phyloP scores from a whole-genome alignment of 2,888 invertebrate species.

The Noctua janthina region DNA sequence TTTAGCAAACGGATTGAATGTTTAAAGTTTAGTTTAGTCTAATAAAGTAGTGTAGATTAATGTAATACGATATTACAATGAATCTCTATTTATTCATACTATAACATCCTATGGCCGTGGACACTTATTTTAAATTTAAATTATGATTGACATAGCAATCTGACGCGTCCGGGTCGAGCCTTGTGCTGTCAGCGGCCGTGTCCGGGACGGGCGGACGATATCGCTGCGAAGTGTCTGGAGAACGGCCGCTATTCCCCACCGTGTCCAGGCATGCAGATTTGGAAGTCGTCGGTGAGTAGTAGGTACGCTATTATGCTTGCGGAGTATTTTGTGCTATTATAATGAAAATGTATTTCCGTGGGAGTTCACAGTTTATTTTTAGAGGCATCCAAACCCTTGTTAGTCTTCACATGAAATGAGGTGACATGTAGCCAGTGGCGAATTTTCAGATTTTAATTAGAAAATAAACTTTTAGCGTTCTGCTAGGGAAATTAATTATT shows the following conservation, averaged over 20 bases:
- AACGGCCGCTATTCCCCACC: conserved; percentile 93
- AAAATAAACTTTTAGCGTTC: background rate
- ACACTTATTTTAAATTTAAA: conserved; percentile 9
- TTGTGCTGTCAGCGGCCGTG: conserved; percentile 91
- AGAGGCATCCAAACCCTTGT: background rate
- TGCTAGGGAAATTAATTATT: background rate
- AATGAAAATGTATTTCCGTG: background rate
- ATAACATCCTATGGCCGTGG: background rate
- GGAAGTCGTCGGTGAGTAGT: conserved; percentile 91
- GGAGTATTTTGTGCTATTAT: background rate
- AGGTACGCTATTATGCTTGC: background rate
- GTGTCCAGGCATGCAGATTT: conserved; percentile 92
- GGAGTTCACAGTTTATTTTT: background rate
- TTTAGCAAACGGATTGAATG: background rate
- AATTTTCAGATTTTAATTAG: background rate
- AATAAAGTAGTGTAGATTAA: background rate
- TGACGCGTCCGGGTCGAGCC: conserved; percentile 89
- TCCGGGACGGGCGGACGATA: conserved; percentile 92
- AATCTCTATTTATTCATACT: background rate
- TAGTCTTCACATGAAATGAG: background rate
- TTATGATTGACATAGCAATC: conserved; percentile 77
- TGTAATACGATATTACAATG: background rate
- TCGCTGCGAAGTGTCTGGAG: conserved; percentile 93
- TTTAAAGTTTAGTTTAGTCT: background rate
- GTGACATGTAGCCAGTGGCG: background rate